A percentile compares a stretch with the other conserved stretches of the same genome.
Evolutionary conservation across 2,113 vertebrate species (phyloP).

Genomic region (Leptobrachium ailaonicum): DNA sequence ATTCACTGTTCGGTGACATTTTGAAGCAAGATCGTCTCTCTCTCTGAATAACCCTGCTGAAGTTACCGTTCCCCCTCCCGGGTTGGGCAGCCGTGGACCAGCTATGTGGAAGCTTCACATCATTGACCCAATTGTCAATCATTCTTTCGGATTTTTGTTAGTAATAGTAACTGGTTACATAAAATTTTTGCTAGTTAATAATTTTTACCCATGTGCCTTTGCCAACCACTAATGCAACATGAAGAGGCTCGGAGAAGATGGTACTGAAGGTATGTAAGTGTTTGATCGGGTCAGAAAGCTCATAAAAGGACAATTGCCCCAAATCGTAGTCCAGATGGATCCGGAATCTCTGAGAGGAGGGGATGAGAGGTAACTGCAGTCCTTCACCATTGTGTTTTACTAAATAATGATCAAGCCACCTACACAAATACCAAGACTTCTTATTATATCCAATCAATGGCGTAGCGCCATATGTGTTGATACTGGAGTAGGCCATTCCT

Average conservation of each 20-base stretch:
- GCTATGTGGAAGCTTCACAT: too few relatives aligned
- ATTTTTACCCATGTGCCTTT: too few relatives aligned
- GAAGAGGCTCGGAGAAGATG: slow-evolving; percentile 28
- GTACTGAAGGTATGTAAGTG: slow-evolving; percentile 26
- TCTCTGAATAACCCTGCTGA: too few relatives aligned
- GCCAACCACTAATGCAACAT: not conserved
- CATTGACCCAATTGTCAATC: too few relatives aligned
- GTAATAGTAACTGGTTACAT: too few relatives aligned
- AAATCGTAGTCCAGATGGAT: slow-evolving; percentile 24
- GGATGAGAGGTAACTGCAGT: not conserved
- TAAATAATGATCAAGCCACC: too few relatives aligned
- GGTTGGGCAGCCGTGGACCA: too few relatives aligned
- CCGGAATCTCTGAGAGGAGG: not conserved
- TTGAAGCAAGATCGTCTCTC: too few relatives aligned
- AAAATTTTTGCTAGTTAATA: too few relatives aligned
- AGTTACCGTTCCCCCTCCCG: too few relatives aligned
- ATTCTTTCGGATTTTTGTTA: too few relatives aligned
- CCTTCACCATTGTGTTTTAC: not conserved
- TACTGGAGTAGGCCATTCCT: slow-evolving; percentile 10
- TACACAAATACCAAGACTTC: slow-evolving; percentile 22
- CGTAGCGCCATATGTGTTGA: not conserved
- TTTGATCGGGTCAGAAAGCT: slow-evolving; percentile 6
- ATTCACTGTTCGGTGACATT: too few relatives aligned
- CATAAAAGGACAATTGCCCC: slow-evolving; percentile 24
- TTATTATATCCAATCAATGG: not conserved